Base-by-base conservation (phyloP, 1,140 invertebrate species). In the Ceratina japonica region DNA sequence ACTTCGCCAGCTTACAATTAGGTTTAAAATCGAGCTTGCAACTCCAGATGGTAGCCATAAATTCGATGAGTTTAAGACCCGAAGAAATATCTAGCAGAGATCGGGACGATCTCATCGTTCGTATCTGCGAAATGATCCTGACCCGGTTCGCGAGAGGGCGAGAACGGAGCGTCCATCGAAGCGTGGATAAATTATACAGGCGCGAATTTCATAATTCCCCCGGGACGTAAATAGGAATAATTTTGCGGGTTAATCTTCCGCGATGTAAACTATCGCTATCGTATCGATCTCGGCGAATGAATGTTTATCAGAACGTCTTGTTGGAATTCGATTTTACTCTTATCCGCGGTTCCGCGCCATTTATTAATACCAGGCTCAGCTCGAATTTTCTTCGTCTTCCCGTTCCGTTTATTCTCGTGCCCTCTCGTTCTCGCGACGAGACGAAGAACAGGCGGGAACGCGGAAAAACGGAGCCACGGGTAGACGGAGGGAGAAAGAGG, bases 241-340 rank as follows among this genome's bases (percentile, higher is more conserved):
- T 71, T 71, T 62, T 27, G 20, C 12, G 16, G 2, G 66, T 18
- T 52, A 44, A 61, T 77, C 44, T 70, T 24, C 58, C 20, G n/a
- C 10, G 18, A 8, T 44, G 37, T 44, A 44, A 44, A 44, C 37
- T 44, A 24, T 20, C 24, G 1, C 8, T 58, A 71, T 77, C 59
- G 61, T 63, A 63, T 77, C 58, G 49, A 52, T 54, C 44, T 3
- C 20, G 3, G 18, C 16, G 24, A 16, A 16, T 44, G 24, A 31
- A 49, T 22, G 63, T 49, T 44, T 59, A 72, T 61, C 22, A 18
- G 31, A 2, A 20, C n/a, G n/a, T 8, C 31, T 22, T 31, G 63
- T 10, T 15, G 56, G 75, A 72, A 78, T 72, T 78, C 44, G 61
- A 63, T 78, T 78, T 73, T 79, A 51, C 77, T 79, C 77, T 79